phyloP scores from a whole-genome alignment of 2,797 vertebrate species.

The Sphenopsis melanotis region DNA sequence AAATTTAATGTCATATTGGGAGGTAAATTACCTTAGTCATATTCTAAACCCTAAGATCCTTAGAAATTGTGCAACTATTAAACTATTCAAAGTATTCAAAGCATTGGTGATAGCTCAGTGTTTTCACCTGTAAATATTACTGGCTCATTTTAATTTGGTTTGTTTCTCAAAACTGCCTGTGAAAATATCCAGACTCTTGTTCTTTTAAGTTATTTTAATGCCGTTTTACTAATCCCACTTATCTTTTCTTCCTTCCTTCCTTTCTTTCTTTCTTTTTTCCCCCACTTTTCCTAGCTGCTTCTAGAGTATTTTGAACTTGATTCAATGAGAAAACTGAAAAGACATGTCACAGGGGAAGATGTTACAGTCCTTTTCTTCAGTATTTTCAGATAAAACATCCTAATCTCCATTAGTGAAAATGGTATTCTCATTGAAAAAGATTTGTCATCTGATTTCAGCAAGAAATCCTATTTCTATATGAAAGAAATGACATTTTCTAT shows the following conservation, averaged over 20 bases:
- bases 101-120: neutral
- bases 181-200: neutral
- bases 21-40: slow-evolving; percentile 15
- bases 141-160: neutral
- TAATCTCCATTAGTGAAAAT: neutral
- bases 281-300: rapidly evolving
- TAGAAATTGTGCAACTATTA: neutral
- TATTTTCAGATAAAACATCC: neutral
- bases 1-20: slow-evolving; percentile 8
- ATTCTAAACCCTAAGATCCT: neutral
- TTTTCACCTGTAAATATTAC: neutral
- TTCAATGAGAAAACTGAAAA: neutral
- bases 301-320: neutral
- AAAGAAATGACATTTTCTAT: neutral
- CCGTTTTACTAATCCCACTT: rapidly evolving
- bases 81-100: neutral
- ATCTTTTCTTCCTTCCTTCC: rapidly evolving
- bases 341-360: neutral
- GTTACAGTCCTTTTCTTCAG: neutral
- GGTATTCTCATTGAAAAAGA: neutral
- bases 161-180: neutral
- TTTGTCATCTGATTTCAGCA: neutral
- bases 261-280: rapidly evolving
- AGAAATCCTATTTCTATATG: neutral
- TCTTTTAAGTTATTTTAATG: neutral